Evolutionary conservation across 2,113 vertebrate species (phyloP).

Genomic region (Alligator sinensis): DNA sequence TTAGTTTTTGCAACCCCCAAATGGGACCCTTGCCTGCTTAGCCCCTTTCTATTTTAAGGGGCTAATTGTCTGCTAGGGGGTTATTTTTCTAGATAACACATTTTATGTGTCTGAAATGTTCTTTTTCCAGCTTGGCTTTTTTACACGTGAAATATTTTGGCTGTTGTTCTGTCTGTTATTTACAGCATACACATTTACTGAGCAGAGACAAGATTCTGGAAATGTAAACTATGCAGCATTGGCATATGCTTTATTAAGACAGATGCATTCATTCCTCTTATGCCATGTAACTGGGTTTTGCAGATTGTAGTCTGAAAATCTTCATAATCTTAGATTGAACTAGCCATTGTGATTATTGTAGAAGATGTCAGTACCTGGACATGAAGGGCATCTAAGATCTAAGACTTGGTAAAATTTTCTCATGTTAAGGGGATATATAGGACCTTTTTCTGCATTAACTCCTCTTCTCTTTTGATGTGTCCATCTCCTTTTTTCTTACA

Average conservation of each 20-base stretch:
- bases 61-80: not conserved
- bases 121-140: not conserved
- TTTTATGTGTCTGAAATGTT: not conserved
- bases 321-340: not conserved
- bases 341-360: not conserved
- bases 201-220: not conserved
- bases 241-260: not conserved
- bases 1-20: conserved; percentile 42
- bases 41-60: conserved; percentile 28
- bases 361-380: not conserved
- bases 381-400: not conserved
- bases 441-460: not conserved
- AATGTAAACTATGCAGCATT: not conserved
- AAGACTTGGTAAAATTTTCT: not conserved
- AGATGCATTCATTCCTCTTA: not conserved
- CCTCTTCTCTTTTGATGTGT: not conserved
- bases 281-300: not conserved
- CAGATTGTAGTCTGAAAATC: not conserved
- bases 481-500: conserved; percentile 51
- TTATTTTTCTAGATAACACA: conserved; percentile 38
- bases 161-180: not conserved
- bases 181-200: not conserved
- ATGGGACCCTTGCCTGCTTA: not conserved
- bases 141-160: not conserved
- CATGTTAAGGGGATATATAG: not conserved